These are phyloP conservation scores for Ara ararauna DNA, from an alignment of 2,797 vertebrate species.

Conservation along the genomic window DNA sequence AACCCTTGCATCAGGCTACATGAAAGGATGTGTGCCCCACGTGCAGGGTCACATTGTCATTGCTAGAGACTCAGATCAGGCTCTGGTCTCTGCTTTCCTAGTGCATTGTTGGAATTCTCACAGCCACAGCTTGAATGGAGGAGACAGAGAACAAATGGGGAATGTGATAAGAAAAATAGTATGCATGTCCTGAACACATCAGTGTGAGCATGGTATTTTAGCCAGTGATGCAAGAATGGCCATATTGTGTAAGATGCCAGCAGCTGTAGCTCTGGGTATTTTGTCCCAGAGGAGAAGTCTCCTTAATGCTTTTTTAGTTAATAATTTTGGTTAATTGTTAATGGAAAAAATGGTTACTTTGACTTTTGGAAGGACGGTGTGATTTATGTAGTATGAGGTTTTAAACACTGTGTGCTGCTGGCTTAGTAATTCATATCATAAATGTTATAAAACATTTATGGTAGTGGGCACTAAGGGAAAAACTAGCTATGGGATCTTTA, in stretches of 20 bases:
- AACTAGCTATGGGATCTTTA: background rate
- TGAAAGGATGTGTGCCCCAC: background rate
- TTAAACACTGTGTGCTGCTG: background rate
- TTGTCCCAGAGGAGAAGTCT: background rate
- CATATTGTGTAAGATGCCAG: background rate
- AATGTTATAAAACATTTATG: background rate
- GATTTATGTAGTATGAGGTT: background rate
- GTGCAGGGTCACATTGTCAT: rapidly evolving
- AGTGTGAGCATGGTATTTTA: background rate
- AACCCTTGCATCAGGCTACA: background rate
- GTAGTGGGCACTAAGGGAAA: background rate
- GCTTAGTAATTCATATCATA: background rate
- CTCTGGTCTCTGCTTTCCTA: background rate
- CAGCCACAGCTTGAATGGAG: background rate
- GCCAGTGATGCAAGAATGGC: background rate
- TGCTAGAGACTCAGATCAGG: background rate
- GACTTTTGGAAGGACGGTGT: background rate
- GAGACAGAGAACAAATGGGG: background rate
- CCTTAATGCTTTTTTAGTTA: background rate
- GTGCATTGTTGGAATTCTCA: background rate
- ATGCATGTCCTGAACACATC: background rate
- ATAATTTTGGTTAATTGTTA: background rate
- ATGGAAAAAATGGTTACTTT: background rate
- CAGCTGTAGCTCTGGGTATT: background rate
- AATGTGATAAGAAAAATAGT: background rate